phyloP scores from a whole-genome alignment of 1,140 invertebrate species.

The Macrobrachium rosenbergii region DNA sequence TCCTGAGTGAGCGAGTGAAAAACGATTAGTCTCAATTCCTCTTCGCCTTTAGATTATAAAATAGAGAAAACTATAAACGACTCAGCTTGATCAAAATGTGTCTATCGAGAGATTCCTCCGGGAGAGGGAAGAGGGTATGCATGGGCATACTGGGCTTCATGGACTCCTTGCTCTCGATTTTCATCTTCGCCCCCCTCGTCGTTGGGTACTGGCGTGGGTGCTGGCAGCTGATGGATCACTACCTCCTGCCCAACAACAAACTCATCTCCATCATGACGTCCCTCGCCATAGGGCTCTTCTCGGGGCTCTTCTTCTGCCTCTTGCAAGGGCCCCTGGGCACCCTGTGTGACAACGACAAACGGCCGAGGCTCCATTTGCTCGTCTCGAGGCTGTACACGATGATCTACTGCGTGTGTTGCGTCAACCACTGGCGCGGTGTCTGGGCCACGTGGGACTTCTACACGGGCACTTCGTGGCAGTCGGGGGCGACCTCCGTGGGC shows the following conservation, averaged over 20 bases:
- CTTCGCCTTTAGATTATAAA: not conserved
- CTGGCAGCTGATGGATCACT: slow-evolving; percentile 83
- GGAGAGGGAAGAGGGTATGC: slow-evolving; percentile 62
- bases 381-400: slow-evolving; percentile 82
- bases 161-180: slow-evolving; percentile 80
- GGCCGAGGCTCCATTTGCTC: slow-evolving; percentile 78
- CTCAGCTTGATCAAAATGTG: not conserved
- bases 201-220: slow-evolving; percentile 89
- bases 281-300: slow-evolving; percentile 77
- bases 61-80: not conserved
- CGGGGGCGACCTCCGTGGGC: slow-evolving; percentile 74
- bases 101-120: slow-evolving; percentile 57
- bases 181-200: slow-evolving; percentile 82
- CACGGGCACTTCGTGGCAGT: slow-evolving; percentile 75
- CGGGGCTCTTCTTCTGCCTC: slow-evolving; percentile 76
- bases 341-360: slow-evolving; percentile 77
- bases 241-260: slow-evolving; percentile 76
- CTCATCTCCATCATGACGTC: slow-evolving; percentile 78
- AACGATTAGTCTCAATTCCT: too few species aligned
- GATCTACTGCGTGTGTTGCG: slow-evolving; percentile 80
- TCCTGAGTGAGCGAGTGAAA: too few species aligned
- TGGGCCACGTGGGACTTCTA: slow-evolving; percentile 83
- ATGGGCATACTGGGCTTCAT: slow-evolving; percentile 75
- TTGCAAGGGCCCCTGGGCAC: slow-evolving; percentile 77
- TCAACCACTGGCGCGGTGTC: slow-evolving; percentile 86